Base-by-base conservation (phyloP, 2,113 vertebrate species). In the Ochotona princeps region DNA sequence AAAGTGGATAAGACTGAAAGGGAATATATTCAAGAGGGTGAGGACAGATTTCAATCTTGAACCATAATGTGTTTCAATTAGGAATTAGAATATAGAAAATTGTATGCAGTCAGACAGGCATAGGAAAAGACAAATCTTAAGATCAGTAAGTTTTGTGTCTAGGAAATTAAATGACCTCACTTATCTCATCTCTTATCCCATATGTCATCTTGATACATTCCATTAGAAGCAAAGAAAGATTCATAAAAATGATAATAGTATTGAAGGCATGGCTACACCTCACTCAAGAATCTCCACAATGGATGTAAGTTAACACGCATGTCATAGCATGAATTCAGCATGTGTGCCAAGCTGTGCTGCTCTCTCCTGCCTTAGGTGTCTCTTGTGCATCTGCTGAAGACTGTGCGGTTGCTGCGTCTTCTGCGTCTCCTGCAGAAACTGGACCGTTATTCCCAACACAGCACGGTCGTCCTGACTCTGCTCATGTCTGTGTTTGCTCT, bases 401-500 rank as follows among this genome's bases (percentile, higher is more conserved):
- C 99, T 0, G 99, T 99, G 0, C 95, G 99, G 20, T 98, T 99
- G 80, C 98, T 99, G 30, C 99, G 99, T 1, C 98, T 99, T 83
- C 90, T 99, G 94, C 99, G 99, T 14, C 99, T 99, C 47, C 98
- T 99, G 49, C 99, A 99, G 98, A 99, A 99, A 97, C 87, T 99
- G 98, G 99, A 99, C 98, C 99, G 99, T 35, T 99, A 99, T 95
- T 99, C 99, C 0, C 99, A 99, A 96, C 99, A 99, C 96, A 99
- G 99, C 98, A 99, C 99, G 0, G 98, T 99, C 44, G 99, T 99
- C 47, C 98, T 99, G 89, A 99, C 99, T 0, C 98, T 99, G 83
- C 99, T 99, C 84, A 99, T 99, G 99, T 99, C 99, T 95, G 99
- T 99, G 99, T 99, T 99, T 92, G 99, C 99, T 25, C 98, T 99